These are phyloP conservation scores for Hyla sarda DNA, from an alignment of 2,113 vertebrate species.

Conservation along the genomic window DNA sequence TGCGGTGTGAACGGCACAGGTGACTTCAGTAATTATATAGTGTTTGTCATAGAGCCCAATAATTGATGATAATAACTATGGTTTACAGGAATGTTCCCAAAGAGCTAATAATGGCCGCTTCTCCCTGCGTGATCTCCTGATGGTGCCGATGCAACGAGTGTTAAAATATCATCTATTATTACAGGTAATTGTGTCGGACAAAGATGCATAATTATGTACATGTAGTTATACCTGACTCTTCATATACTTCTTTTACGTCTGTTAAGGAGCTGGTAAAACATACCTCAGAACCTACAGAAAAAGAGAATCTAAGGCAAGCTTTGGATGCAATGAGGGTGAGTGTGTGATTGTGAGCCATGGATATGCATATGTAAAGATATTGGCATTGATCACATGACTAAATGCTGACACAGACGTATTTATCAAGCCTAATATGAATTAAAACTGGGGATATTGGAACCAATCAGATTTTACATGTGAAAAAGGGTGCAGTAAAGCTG, in stretches of 20 bases:
- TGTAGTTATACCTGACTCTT: not conserved
- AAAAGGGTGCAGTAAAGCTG: not conserved
- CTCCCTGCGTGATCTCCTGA: slow-evolving; percentile 86
- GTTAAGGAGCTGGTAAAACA: slow-evolving; percentile 87
- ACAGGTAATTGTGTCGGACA: slow-evolving; percentile 64
- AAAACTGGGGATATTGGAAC: not conserved
- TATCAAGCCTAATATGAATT: not conserved
- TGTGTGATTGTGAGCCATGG: not conserved
- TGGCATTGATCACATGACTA: not conserved
- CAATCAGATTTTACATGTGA: not conserved
- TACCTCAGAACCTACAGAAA: slow-evolving; percentile 78
- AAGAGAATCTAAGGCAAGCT: slow-evolving; percentile 82
- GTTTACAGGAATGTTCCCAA: slow-evolving; percentile 86
- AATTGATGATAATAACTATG: not conserved
- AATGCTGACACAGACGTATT: not conserved
- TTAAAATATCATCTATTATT: slow-evolving; percentile 90
- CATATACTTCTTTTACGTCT: not conserved
- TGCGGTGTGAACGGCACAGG: not conserved
- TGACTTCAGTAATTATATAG: slow-evolving; percentile 3
- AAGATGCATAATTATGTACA: not conserved
- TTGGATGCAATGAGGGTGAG: slow-evolving; percentile 86
- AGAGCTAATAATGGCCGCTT: slow-evolving; percentile 89
- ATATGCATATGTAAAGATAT: not conserved
- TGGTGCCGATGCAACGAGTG: slow-evolving; percentile 93
- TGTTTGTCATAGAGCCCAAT: not conserved